A percentile compares a stretch with the other conserved stretches of the same genome.
phyloP scores from a whole-genome alignment of 2,113 vertebrate genomes.

The Sphyrna mokarran region DNA sequence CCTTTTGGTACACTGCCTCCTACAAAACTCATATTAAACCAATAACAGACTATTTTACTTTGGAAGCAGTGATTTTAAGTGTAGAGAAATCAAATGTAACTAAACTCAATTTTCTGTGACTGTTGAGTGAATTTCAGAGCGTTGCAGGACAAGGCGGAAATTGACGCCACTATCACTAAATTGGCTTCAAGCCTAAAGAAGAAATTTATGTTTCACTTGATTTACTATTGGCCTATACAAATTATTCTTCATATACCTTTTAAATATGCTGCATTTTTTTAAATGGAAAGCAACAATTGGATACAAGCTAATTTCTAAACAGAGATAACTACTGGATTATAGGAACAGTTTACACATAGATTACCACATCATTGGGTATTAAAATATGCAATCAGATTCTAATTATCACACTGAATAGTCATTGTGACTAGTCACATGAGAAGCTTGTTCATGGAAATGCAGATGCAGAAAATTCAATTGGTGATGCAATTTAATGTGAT shows the following conservation, averaged over 20 bases:
- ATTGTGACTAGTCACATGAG: not conserved
- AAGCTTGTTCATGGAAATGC: not conserved
- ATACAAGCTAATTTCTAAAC: not conserved
- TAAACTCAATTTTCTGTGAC: not conserved
- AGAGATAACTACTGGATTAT: not conserved
- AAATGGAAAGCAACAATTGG: not conserved
- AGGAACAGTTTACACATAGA: not conserved
- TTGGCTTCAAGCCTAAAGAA: not conserved
- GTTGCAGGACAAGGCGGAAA: not conserved
- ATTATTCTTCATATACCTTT: not conserved
- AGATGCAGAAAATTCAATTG: not conserved
- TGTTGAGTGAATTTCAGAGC: not conserved
- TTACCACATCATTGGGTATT: not conserved
- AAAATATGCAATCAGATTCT: not conserved
- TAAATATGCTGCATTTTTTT: not conserved
- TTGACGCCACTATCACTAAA: not conserved
- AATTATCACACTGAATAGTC: not conserved
- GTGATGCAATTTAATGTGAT: not conserved
- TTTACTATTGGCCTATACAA: not conserved
- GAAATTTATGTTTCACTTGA: not conserved
- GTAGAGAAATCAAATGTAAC: not conserved
- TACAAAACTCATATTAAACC: not conserved
- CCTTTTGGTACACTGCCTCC: too few species aligned
- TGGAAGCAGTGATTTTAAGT: not conserved
- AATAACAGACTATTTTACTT: not conserved